A percentile compares a stretch with the other conserved stretches of the same genome.
Evolutionary conservation across 2,113 vertebrate species (phyloP).

Genomic region (Istiophorus platypterus): DNA sequence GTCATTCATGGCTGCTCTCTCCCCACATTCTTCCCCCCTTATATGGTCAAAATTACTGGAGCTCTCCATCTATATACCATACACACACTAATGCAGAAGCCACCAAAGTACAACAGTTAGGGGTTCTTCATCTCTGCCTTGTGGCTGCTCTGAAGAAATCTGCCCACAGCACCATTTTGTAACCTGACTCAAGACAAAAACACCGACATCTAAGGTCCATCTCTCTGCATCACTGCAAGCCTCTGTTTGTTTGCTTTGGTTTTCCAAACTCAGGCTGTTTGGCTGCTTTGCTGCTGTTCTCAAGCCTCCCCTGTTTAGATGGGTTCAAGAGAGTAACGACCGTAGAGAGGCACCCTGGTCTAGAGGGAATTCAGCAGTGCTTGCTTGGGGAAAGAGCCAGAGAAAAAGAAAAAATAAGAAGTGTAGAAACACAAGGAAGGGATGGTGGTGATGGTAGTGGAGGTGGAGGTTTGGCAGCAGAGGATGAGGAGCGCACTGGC

Average conservation of each 20-base stretch:
- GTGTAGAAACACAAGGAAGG: conserved; percentile 9
- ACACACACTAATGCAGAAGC: conserved; percentile 39
- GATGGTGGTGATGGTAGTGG: background rate
- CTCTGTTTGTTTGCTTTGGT: conserved; percentile 56
- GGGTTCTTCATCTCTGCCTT: background rate
- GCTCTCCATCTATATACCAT: conserved; percentile 44
- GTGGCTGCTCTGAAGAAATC: background rate
- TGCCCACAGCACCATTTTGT: background rate
- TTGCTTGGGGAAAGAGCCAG: conserved; percentile 30
- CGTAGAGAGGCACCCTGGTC: conserved; percentile 43
- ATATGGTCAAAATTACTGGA: conserved; percentile 83
- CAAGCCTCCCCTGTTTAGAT: conserved; percentile 36
- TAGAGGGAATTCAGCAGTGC: conserved; percentile 37
- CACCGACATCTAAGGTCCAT: conserved; percentile 19
- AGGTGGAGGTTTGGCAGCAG: background rate
- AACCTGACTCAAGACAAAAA: background rate
- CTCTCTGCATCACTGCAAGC: conserved; percentile 18
- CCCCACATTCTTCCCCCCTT: conserved; percentile 83
- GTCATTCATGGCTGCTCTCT: conserved; percentile 77
- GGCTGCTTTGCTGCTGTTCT: conserved; percentile 10
- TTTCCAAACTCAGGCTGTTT: conserved; percentile 23
- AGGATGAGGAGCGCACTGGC: background rate
- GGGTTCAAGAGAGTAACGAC: conserved; percentile 40
- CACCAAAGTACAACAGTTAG: conserved; percentile 21
- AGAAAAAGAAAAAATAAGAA: conserved; percentile 25